Evolutionary conservation across 2,888 invertebrate species (phyloP).

Genomic region (Pediacus dermestoides): DNA sequence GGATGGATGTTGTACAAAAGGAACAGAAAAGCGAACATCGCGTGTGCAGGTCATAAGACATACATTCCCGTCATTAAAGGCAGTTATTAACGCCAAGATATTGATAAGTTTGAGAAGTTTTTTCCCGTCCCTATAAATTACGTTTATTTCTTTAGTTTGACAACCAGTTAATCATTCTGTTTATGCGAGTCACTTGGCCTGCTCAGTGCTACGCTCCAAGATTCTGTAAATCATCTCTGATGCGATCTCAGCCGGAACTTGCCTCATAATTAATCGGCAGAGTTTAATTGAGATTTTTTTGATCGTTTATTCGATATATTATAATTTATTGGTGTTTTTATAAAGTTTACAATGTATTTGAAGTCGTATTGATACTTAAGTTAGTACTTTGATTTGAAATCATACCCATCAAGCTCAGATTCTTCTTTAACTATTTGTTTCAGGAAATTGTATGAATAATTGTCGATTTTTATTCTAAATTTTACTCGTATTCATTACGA

Average conservation of each 20-base stretch:
- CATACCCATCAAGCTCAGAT: too few species aligned
- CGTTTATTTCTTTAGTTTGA: slow-evolving; percentile 51
- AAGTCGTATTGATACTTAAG: too few species aligned
- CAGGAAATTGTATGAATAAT: too few species aligned
- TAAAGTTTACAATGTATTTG: slow-evolving; percentile 34
- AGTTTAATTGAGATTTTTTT: slow-evolving; percentile 49
- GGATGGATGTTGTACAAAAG: too few species aligned
- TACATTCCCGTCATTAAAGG: slow-evolving; percentile 49
- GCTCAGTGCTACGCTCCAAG: slow-evolving; percentile 34
- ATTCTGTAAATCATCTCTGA: slow-evolving; percentile 47
- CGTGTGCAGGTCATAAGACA: slow-evolving; percentile 29
- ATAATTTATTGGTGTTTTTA: slow-evolving; percentile 44
- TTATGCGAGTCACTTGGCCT: slow-evolving; percentile 46
- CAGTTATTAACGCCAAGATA: slow-evolving; percentile 50
- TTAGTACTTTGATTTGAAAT: too few species aligned
- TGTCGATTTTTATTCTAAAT: too few species aligned
- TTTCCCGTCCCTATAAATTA: slow-evolving; percentile 49
- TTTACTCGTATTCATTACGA: too few species aligned
- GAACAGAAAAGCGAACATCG: too few species aligned
- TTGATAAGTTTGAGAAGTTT: slow-evolving; percentile 50
- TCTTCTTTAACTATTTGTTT: too few species aligned
- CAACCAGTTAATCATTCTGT: slow-evolving; percentile 50
- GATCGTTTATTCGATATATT: slow-evolving; percentile 44
- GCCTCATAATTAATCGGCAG: slow-evolving; percentile 48
- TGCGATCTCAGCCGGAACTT: slow-evolving; percentile 45